phyloP scores from a whole-genome alignment of 2,113 vertebrate genomes.

The Conger conger region DNA sequence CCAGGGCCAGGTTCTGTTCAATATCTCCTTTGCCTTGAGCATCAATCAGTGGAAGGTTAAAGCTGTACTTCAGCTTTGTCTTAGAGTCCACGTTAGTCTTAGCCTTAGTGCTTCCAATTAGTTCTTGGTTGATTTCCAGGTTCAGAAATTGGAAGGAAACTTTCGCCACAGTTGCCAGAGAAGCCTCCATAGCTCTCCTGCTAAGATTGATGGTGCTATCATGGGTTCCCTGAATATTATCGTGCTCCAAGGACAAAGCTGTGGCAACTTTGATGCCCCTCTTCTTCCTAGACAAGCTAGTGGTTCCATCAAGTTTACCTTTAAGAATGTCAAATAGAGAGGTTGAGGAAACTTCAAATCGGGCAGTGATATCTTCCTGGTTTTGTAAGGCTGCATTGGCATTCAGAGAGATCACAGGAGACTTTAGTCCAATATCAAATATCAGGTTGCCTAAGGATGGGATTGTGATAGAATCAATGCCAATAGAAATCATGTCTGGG shows the following conservation, averaged over 20 bases:
- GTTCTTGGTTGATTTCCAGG: constrained; percentile 76
- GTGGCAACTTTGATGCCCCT: constrained; percentile 77
- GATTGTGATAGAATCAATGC: constrained; percentile 76
- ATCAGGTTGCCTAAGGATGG: constrained; percentile 86
- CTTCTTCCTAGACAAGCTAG: constrained; percentile 71
- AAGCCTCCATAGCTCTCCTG: constrained; percentile 67
- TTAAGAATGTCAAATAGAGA: constrained; percentile 73
- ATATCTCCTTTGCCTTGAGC: constrained; percentile 66
- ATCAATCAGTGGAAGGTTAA: constrained; percentile 64
- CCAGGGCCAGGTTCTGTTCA: constrained; percentile 74
- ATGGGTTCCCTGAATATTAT: constrained; percentile 74
- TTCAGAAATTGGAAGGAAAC: constrained; percentile 56
- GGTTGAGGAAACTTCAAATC: constrained; percentile 72
- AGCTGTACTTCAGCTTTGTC: constrained; percentile 70
- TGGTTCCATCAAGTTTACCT: constrained; percentile 76
- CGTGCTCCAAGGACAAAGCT: constrained; percentile 69
- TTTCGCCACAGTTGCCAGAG: constrained; percentile 71
- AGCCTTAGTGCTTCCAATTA: constrained; percentile 77
- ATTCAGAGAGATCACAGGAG: constrained; percentile 78
- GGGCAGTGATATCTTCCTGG: constrained; percentile 74
- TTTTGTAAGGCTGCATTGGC: constrained; percentile 77
- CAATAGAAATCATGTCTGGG: constrained; percentile 73
- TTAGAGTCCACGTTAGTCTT: constrained; percentile 69
- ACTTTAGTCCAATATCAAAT: constrained; percentile 84
- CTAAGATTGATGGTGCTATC: constrained; percentile 73